Base-by-base conservation (phyloP, 2,888 invertebrate species). In the Orchesella flavescens region DNA sequence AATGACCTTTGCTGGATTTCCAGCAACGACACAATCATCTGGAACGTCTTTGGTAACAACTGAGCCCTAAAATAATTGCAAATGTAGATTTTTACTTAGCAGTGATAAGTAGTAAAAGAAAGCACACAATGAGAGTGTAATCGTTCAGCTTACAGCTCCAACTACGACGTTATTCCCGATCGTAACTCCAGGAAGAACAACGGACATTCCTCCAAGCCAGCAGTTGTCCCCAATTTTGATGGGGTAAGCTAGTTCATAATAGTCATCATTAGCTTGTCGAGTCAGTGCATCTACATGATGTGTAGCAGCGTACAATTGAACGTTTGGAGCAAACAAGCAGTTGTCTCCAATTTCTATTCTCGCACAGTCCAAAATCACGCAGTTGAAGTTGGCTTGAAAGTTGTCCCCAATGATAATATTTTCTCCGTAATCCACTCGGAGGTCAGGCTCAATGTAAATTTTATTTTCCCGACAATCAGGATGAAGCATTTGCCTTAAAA, bases 111-210 rank as follows among this genome's bases (percentile, higher is more conserved):
- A 17, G 21, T 17, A 19, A 59, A 12, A 59, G 17, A 34, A 34
- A 49, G 10, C n/a, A n/a, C n/a, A 2, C 49, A 10, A 49, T 49
- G 3, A 15, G 10, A 15, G 49, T 44, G 44, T 12, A 49, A 49
- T 12, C 2, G n/a, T 1, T 76, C 12, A 4, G 23, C 73, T 66
- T 68, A 80, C 80, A 5, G 80, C 80, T 57, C 80, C 80, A 55
- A 80, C 68, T 1, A 80, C 80, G 1, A 80, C 80, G 53, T 80
- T 80, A 17, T 80, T 83, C 10, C 87, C 87, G 44, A 87, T 86
- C n/a, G 86, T 87, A n/a, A 87, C 86, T 24, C 87, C 87, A 4
- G 88, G 88, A 21, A 84, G 84, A 44, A 88, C 85, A 0, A 84
- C 78, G 0, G 76, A 63, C 59, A 85, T 85, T 24, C 87, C 87